Base-by-base conservation (phyloP, 2,797 vertebrate species). In the Brachymystax lenok region DNA sequence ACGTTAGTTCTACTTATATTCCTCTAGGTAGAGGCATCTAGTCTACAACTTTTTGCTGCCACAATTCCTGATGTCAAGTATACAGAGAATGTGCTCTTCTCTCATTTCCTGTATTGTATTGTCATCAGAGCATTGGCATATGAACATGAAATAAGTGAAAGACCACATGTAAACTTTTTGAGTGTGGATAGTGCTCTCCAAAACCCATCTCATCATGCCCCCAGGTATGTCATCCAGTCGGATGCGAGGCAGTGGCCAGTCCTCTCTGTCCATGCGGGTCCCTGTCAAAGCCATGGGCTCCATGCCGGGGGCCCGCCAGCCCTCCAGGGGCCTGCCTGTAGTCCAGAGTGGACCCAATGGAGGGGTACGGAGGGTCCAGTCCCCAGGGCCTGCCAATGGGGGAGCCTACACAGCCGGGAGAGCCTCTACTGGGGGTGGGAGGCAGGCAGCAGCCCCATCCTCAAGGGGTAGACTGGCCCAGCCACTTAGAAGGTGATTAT, bases 241-340 rank as follows among this genome's bases (percentile, higher is more conserved):
- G 70, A 83, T 96, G 81, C 94, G 95, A 74, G 89, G 90, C 81
- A 94, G 82, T 0, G 94, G 92, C n/a, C 96, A 97, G 86, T 93
- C 93, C 33, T 92, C 95, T 7, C 88, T 97, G 8, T 91, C 94
- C 0, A 83, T 92, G 59, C 91, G 96, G 3, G 90, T 94, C 70
- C 94, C 96, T 0, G 87, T 96, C 27, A 98, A 97, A 87, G 95
- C 94, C 0, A 90, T 95, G 46, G 46, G 82, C 83, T 89, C 95
- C 12, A 92, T 96, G 84, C 78, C 94, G 21, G 79, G 91, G 0
- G 76, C 88, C 56, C 87, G 94, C 79, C 96, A 96, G 88, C 83
- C 92, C 0, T 85, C 91, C 2, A 96, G 96, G 88, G 90, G 95
- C 51, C 88, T 95, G 50, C 89, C 95, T 0, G 88, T 94, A 71